Percentiles rank a stretch among this genome's conserved stretches.
These are phyloP conservation scores for Melinaea menophilus DNA, from an alignment of 2,888 invertebrate species.

Conservation along the genomic window DNA sequence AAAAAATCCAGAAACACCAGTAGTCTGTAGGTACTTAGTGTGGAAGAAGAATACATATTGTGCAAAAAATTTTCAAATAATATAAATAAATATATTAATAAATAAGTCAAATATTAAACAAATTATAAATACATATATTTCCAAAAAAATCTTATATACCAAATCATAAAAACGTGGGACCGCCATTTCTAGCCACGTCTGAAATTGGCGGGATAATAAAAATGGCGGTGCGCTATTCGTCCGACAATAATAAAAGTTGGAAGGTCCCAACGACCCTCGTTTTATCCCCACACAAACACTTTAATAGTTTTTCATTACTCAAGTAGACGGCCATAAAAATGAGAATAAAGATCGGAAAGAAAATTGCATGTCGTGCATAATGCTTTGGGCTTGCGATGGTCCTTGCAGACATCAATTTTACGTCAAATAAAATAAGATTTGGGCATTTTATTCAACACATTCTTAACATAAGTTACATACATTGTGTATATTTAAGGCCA, in stretches of 20 bases:
- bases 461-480: no score
- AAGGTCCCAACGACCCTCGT: constrained; percentile 68
- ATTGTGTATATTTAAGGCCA: no score
- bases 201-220: constrained; percentile 67
- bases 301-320: constrained; percentile 77
- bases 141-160: background rate
- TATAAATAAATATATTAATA: background rate
- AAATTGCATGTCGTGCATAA: constrained; percentile 75
- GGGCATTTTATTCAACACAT: constrained; percentile 29
- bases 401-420: constrained; percentile 55
- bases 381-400: constrained; percentile 49
- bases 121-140: background rate
- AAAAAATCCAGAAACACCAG: no score
- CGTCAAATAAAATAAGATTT: constrained; percentile 56
- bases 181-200: constrained; percentile 61
- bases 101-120: background rate
- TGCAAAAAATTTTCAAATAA: background rate
- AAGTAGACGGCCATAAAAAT: constrained; percentile 72
- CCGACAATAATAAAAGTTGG: constrained; percentile 59
- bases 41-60: no score
- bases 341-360: constrained; percentile 65
- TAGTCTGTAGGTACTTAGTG: no score
- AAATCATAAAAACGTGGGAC: constrained; percentile 41
- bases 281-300: constrained; percentile 66
- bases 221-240: constrained; percentile 63